Base-by-base conservation (phyloP, 2,888 invertebrate species). In the Hyposoter dolosus region DNA sequence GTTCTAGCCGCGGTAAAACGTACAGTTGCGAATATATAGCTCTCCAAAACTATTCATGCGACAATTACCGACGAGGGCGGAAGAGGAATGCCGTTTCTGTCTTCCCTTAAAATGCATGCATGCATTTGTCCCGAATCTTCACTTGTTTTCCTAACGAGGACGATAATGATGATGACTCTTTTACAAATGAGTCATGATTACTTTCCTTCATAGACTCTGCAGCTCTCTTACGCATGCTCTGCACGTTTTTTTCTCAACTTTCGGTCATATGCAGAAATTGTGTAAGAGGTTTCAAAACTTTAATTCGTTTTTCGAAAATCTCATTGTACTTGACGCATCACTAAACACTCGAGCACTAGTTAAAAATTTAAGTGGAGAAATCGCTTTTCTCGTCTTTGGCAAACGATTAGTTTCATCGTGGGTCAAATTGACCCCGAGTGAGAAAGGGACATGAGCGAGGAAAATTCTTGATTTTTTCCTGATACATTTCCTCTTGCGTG, bases 141-240 rank as follows among this genome's bases (percentile, higher is more conserved):
- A 35, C 7, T 32, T 19, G 32, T 77, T 65, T 32, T 53, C 12
- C n/a, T 45, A 82, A 78, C 60, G 50, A 75, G 78, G 9, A 75
- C 40, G 68, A 82, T 82, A 63, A 85, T 75, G 77, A 82, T 74
- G 78, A 82, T 82, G 74, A 82, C 32, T 69, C 35, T 77, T 56
- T 66, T 43, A 23, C 23, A 50, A 71, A 69, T 35, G 60, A 71
- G 10, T 56, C 56, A 71, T 68, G 32, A 79, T 79, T 79, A 60
- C 19, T 9, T n/a, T 71, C 32, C 32, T n/a, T 69, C 35, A 12
- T 47, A 23, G 19, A 45, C 45, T 78, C 68, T 77, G 17, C 40
- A 50, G 40, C 66, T 77, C 35, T 4, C 65, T 65, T 40, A 15
- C 10, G 35, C 47, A 40, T n/a, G 17, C 19, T 66, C 35, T 40